A percentile compares a stretch with the other conserved stretches of the same genome.
phyloP scores from a whole-genome alignment of 1,140 invertebrate genomes.

The Theocolax elegans region DNA sequence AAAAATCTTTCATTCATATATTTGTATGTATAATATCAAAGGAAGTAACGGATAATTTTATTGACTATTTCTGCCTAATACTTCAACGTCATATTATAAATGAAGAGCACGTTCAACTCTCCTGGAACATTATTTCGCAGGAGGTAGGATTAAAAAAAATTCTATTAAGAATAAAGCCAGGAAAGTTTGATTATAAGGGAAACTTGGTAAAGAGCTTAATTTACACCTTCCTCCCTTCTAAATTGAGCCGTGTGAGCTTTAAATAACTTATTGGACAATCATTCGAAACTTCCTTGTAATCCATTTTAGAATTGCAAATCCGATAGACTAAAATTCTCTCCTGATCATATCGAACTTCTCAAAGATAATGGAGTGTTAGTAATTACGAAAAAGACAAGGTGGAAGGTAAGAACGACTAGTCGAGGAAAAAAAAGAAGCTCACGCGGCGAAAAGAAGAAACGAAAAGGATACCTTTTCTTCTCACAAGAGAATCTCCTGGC shows the following conservation, averaged over 20 bases:
- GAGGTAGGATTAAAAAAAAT: not conserved
- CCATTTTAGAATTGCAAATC: constrained; percentile 19
- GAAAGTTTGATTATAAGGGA: not conserved
- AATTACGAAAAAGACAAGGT: constrained; percentile 8
- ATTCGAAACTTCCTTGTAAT: constrained; percentile 6
- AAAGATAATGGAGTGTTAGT: constrained; percentile 17
- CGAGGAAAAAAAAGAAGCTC: not conserved
- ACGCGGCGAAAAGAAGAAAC: not conserved
- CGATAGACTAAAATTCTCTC: not conserved
- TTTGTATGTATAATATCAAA: no score
- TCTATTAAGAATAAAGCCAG: not conserved
- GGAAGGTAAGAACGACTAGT: not conserved
- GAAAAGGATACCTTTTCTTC: constrained; percentile 20
- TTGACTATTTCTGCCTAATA: no score
- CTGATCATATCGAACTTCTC: not conserved
- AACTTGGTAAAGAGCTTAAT: constrained; percentile 12
- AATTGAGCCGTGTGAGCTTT: constrained; percentile 30
- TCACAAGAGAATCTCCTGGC: constrained; percentile 5
- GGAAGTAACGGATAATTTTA: no score
- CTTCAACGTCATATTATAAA: not conserved
- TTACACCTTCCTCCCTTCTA: not conserved
- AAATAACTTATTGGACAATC: constrained; percentile 30
- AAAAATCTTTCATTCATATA: no score
- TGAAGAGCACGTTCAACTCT: not conserved
- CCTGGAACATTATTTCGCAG: not conserved